Evolutionary conservation across 2,797 vertebrate species (phyloP).

Genomic region (Tarsius wallacei): DNA sequence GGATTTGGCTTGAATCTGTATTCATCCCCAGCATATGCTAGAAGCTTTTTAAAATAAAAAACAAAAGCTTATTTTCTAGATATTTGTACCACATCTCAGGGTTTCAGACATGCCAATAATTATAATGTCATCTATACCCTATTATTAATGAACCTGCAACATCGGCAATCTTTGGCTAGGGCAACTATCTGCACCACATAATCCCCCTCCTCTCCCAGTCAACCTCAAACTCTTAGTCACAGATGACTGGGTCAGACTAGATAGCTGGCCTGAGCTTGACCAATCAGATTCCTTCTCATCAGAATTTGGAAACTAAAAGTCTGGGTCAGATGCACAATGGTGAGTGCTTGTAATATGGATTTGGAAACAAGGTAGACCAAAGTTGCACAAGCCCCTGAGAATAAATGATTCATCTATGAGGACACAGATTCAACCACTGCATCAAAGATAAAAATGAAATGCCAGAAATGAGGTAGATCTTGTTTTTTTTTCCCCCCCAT

Average conservation of each 20-base stretch:
- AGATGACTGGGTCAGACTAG: neutral
- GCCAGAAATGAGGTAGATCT: neutral
- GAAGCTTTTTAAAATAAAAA: neutral
- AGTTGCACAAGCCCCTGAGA: neutral
- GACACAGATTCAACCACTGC: neutral
- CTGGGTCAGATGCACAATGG: neutral
- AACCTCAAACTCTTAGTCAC: neutral
- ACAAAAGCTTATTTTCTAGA: neutral
- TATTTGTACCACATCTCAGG: neutral
- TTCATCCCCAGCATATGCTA: neutral
- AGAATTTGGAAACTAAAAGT: neutral
- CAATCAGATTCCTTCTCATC: neutral
- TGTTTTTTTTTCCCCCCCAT: neutral
- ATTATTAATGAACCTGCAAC: neutral
- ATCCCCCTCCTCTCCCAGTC: neutral
- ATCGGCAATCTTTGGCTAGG: neutral
- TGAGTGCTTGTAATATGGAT: neutral
- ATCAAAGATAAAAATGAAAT: constrained; percentile 40
- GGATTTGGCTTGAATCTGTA: neutral
- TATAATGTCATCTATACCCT: neutral
- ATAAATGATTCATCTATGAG: neutral
- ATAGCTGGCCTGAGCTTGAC: neutral
- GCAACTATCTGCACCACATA: neutral
- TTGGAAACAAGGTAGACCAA: neutral
- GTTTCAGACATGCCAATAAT: neutral